Evolutionary conservation across 2,888 invertebrate species (phyloP).

Genomic region (Lepidocyrtoides sp.): DNA sequence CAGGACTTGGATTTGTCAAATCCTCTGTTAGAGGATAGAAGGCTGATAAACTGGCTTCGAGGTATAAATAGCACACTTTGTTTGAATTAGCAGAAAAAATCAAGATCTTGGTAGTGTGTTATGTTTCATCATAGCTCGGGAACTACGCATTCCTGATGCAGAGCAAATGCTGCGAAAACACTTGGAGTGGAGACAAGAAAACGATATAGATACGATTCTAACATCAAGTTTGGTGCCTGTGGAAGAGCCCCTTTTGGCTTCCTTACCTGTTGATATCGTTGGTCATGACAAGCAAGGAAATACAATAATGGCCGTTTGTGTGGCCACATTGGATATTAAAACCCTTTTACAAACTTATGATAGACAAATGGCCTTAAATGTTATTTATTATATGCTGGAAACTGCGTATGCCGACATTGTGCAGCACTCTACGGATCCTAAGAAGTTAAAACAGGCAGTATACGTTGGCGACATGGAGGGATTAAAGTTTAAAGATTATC

Average conservation of each 20-base stretch:
- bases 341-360: not conserved
- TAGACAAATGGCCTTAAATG: not conserved
- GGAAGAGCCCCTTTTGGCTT: not conserved
- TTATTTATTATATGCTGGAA: conserved; percentile 32
- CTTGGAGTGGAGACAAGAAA: conserved; percentile 76
- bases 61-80: not conserved
- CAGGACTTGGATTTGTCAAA: not conserved
- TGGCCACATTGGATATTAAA: not conserved
- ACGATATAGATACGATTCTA: conserved; percentile 77
- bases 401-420: not conserved
- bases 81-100: not conserved
- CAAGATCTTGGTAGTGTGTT: too few relatives aligned
- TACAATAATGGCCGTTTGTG: conserved; percentile 19
- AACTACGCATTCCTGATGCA: conserved; percentile 13
- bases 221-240: conserved; percentile 33
- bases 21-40: conserved; percentile 34
- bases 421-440: not conserved
- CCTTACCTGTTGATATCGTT: conserved; percentile 66
- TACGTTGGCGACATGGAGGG: conserved; percentile 69
- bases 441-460: not conserved
- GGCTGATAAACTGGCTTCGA: conserved; percentile 49
- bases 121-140: too few relatives aligned
- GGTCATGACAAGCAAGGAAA: conserved; percentile 79
- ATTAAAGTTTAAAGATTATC: conserved; percentile 37
- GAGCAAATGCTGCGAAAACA: conserved; percentile 69